Evolutionary conservation across 64 coral and sea anemone genomes (phyloP).

Genomic region (Actinia equina): DNA sequence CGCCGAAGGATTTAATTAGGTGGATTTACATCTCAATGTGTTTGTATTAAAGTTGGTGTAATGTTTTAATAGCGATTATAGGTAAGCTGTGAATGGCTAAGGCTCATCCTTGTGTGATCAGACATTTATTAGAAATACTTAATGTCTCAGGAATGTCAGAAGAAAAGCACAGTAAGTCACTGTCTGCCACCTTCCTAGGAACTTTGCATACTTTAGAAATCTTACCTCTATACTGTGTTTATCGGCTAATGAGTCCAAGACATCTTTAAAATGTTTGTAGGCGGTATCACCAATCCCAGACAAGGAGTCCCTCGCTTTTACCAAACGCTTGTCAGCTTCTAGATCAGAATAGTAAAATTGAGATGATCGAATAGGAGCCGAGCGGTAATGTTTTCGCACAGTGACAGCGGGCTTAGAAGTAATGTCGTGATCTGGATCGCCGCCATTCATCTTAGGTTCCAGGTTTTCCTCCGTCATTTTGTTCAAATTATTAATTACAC

Average conservation of each 20-base stretch:
- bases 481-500: not conserved
- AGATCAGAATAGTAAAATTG: constrained; percentile 13
- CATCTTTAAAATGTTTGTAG: constrained; percentile 18
- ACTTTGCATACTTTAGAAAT: not conserved
- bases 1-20: not conserved
- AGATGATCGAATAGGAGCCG: not conserved
- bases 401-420: not conserved
- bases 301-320: constrained; percentile 2
- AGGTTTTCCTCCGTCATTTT: constrained; percentile 12
- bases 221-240: constrained; percentile 29
- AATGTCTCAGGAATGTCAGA: not conserved
- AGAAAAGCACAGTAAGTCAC: not conserved
- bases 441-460: constrained; percentile 5
- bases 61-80: constrained; percentile 5
- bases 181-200: not conserved
- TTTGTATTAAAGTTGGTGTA: not conserved
- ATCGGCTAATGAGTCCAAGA: constrained; percentile 19
- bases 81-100: constrained; percentile 5
- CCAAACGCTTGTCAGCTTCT: constrained; percentile 8
- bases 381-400: not conserved
- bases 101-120: not conserved
- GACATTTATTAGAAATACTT: not conserved
- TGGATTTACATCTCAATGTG: not conserved
- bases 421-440: not conserved
- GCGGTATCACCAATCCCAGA: constrained; percentile 16